Conservation (phyloP, 1,140 invertebrate species). For the Himalopsyche phryganea region DNA sequence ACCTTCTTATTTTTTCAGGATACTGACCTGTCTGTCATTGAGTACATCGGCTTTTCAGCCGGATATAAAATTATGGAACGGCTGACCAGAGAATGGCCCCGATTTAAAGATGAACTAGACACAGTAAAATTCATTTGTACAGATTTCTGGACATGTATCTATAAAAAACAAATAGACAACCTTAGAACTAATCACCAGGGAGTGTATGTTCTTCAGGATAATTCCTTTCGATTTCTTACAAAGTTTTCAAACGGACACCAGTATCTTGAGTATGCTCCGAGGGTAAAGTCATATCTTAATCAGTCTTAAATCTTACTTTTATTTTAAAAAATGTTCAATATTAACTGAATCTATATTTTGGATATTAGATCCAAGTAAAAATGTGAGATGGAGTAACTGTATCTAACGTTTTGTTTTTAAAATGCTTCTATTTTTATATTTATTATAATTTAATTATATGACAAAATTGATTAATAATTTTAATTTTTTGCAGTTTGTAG, state of each 20-base stretch:
- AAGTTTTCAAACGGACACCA: constrained; percentile 87
- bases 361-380: too few species aligned
- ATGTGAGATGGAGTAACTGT: too few species aligned
- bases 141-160: constrained; percentile 95
- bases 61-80: constrained; percentile 92
- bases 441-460: too few species aligned
- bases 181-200: constrained; percentile 98
- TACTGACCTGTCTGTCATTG: constrained; percentile 80
- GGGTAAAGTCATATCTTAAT: constrained; percentile 52
- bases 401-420: too few species aligned
- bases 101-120: constrained; percentile 97
- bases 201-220: constrained; percentile 97
- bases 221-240: constrained; percentile 86
- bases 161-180: constrained; percentile 98
- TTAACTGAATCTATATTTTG: too few species aligned
- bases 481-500: constrained; percentile 70
- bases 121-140: constrained; percentile 99
- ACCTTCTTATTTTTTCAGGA: too few species aligned
- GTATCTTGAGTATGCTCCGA: constrained; percentile 86
- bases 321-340: too few species aligned
- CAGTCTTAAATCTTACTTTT: too few species aligned
- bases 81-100: constrained; percentile 83
- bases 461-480: constrained; percentile 13
- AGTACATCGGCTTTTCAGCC: constrained; percentile 88
- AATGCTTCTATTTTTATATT: too few species aligned